Evolutionary conservation across 1,140 invertebrate species (phyloP), one percentile per base, ranked within the genome.

Genomic region (Euschistus heros): DNA sequence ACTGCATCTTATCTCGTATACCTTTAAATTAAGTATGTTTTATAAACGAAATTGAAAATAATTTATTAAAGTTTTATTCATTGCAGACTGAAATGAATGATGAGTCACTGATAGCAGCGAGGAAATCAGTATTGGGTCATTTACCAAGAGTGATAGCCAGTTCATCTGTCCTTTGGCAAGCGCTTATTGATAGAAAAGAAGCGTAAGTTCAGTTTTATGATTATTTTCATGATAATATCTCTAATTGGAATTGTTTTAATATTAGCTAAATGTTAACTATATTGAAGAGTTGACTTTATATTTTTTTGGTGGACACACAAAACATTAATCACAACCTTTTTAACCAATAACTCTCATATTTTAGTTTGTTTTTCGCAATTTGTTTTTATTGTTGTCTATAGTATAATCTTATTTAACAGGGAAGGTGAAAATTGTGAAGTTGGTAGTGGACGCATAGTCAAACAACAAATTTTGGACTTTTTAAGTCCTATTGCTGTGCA

Each of bases 401-500:
- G n/a, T 20, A 6, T 17, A 44, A 18, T 18, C 42, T 37, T 42
- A 44, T 63, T 63, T 47, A 66, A 14, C 65, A 71, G 70, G 69
- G 70, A 69, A 50, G 62, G 67, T 54, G 74, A 73, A 55, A 74
- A 74, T 60, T 72, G 79, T 64, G 78, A 84, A 0, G 77, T 82
- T 27, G 82, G 82, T 46, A 82, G 79, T 75, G 78, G 80, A 5
- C 77, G 86, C 75, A 78, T 85, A 66, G 83, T 89, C 0, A 85
- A 86, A 64, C 85, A 89, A 69, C 86, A 91, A 68, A 79, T 96
- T 27, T 74, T 95, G 62, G 89, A 92, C 73, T 86, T 94, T 64
- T 74, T 96, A 0, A 92, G 89, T 72, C 92, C 93, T 1, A 86
- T 96, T 55, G 90, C 91, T 17, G 81, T 91, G 47, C 86, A 91